phyloP scores from a whole-genome alignment of 1,140 invertebrate species.

The honey bee (Apis mellifera) region Amel_HAv3.1 CM009936.2:6699501-6700000 shows the following conservation, averaged over 20 bases:
- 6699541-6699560: constrained; percentile 6
- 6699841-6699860: not conserved
- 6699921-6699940: not conserved
- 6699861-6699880: not conserved
- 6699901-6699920: constrained; percentile 3
- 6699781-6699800: too few species aligned
- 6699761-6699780: too few species aligned
- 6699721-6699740: too few species aligned
- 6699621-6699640: constrained; percentile 1
- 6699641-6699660: not conserved
- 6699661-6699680: not conserved
- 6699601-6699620: constrained; percentile 40
- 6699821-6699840: too few species aligned
- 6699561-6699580: constrained; percentile 37
- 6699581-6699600: constrained; percentile 37
- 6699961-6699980: constrained; percentile 11
- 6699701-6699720: not conserved
- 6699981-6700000: constrained; percentile 32
- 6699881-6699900: not conserved
- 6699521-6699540: not conserved
- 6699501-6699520: not conserved
- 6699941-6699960: constrained; percentile 2
- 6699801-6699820: too few species aligned
- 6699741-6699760: too few species aligned
- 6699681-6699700: not conserved